Base-by-base conservation (phyloP, 1,140 invertebrate species). In the Sinella curviseta region DNA sequence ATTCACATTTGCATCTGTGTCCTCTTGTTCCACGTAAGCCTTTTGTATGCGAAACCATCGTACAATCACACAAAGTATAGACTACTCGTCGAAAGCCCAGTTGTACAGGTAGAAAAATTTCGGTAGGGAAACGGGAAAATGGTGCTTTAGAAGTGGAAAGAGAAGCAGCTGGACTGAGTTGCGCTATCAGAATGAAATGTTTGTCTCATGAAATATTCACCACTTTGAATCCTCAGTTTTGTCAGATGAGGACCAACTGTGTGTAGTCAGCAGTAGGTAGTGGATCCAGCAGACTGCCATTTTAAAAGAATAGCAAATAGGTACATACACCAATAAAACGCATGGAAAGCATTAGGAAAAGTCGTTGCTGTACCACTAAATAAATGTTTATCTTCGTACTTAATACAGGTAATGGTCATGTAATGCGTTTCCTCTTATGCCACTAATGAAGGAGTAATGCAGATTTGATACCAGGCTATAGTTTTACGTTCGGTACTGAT, bases 151-250 rank as follows among this genome's bases (percentile, higher is more conserved):
- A 60, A 60, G 4, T 26, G 57, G 26, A 65, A 65, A 17, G 57
- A 65, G 16, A 8, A 65, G 57, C 57, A 65, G 16, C 14, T 65
- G 57, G 57, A 65, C 16, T 70, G 31, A 70, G 65, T 33, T 70
- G 65, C 12, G 65, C 65, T 70, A 31, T 33, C 65, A 33, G 65
- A 70, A 33, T 70, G 65, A 70, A 70, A 70, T 33, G 65, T 33
- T 70, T 33, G 26, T 70, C 65, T 70, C 65, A 70, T 70, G 65
- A 70, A 70, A 70, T 70, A 70, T 70, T 70, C 65, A 70, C 3
- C 26, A 24, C 31, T 70, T 70, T 70, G 65, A 70, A 70, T 60
- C 14, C 57, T 60, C 57, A 60, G 24, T 60, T 8, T 26, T 60
- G 14, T 60, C 12, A 60, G 24, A 60, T 60, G 57, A 60, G 24